These are phyloP conservation scores for Origma solitaria DNA, from an alignment of 2,113 vertebrate species.

Conservation along the genomic window DNA sequence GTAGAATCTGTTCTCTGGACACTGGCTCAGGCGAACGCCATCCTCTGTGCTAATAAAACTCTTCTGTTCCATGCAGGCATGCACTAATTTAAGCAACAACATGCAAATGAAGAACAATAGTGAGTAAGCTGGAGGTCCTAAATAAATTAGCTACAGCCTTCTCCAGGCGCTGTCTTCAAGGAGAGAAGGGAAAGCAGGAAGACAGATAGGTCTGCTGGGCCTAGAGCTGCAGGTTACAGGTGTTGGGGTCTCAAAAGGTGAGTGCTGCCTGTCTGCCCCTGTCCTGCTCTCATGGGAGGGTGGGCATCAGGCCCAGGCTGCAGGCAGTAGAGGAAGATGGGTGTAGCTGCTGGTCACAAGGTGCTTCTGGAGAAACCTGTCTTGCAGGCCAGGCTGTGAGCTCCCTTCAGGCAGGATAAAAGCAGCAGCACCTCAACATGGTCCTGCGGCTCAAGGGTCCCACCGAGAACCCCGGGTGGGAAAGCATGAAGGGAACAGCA, in stretches of 20 bases:
- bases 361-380: background rate
- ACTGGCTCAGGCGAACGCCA: background rate
- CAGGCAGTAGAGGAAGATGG: background rate
- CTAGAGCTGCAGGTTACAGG: background rate
- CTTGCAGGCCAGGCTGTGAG: background rate
- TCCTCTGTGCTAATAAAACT: conserved; percentile 26
- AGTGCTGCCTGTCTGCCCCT: background rate
- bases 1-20: conserved; percentile 40
- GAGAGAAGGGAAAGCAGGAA: background rate
- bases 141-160: background rate
- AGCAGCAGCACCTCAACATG: background rate
- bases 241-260: background rate
- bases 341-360: background rate
- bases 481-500: background rate
- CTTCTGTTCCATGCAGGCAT: background rate
- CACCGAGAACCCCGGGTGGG: background rate
- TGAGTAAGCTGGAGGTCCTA: background rate
- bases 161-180: background rate
- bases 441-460: no score
- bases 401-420: background rate
- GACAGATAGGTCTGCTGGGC: background rate
- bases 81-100: conserved; percentile 34
- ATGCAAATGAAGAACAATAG: conserved; percentile 33
- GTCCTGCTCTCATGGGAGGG: background rate
- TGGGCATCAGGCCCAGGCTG: background rate